A percentile compares a stretch with the other conserved stretches of the same genome.
Conservation (phyloP, 2,113 vertebrate species). For the Gila orcuttii region DNA sequence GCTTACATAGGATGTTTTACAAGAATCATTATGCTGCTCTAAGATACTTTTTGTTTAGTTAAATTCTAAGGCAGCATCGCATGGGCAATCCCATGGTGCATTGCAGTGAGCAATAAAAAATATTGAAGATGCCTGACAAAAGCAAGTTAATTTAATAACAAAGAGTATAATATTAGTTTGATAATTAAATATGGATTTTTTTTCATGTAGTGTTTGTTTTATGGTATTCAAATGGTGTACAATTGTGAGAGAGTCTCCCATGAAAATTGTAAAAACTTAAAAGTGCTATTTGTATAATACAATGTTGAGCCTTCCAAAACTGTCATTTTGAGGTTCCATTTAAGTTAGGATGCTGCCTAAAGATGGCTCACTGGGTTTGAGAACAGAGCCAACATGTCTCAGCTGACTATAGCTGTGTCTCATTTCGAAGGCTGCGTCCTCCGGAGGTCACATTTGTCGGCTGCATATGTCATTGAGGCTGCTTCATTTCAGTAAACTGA, state of each 20-base stretch:
- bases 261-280: background rate
- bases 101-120: background rate
- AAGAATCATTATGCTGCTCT: background rate
- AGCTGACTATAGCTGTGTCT: background rate
- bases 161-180: too few species aligned
- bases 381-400: background rate
- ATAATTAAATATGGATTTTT: background rate
- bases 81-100: background rate
- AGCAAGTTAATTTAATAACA: background rate
- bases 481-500: too few species aligned
- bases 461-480: too few species aligned
- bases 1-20: background rate
- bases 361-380: background rate
- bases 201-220: background rate
- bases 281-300: background rate
- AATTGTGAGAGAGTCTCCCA: background rate
- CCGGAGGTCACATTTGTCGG: too few species aligned
- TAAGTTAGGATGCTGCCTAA: conserved; percentile 1
- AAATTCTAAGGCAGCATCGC: background rate
- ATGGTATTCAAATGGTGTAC: background rate
- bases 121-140: background rate
- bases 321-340: background rate
- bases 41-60: background rate
- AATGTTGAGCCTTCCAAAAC: background rate
- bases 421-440: too few species aligned